Conservation (phyloP, 2,888 invertebrate species). For the Argyresthia albistria region DNA sequence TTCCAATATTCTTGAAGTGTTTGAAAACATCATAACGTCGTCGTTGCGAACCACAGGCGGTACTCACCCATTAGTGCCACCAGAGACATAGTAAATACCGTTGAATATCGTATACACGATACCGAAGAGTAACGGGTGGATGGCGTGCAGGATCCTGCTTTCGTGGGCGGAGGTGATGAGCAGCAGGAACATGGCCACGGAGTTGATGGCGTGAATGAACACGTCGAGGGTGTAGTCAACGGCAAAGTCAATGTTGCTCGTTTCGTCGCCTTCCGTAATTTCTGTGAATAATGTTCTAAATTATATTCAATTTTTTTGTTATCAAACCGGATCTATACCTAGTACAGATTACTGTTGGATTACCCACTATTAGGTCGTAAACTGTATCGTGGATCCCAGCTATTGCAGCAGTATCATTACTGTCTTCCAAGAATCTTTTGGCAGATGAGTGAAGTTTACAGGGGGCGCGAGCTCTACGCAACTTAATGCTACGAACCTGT, state of each 20-base stretch:
- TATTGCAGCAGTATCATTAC: no score
- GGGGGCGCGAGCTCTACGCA: no score
- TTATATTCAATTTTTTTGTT: no score
- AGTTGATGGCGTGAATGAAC: slow-evolving; percentile 74
- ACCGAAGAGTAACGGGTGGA: slow-evolving; percentile 75
- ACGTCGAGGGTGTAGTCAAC: slow-evolving; percentile 36
- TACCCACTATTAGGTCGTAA: no score
- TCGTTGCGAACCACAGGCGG: no score
- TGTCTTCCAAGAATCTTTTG: no score
- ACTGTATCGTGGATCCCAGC: no score
- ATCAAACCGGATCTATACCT: no score
- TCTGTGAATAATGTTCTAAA: background rate
- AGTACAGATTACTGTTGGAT: no score
- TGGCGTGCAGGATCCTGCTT: slow-evolving; percentile 67
- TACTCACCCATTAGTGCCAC: slow-evolving; percentile 78
- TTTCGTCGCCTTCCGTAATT: background rate
- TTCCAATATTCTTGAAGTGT: no score
- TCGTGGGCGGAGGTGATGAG: slow-evolving; percentile 81
- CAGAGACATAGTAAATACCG: slow-evolving; percentile 78
- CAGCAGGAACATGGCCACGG: slow-evolving; percentile 80
- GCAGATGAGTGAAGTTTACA: no score
- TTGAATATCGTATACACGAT: slow-evolving; percentile 78
- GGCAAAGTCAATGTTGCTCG: slow-evolving; percentile 26
- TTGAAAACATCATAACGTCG: background rate
- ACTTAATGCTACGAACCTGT: no score